Conservation (phyloP, 2,888 invertebrate genomes). For the Clusia tigrina region DNA sequence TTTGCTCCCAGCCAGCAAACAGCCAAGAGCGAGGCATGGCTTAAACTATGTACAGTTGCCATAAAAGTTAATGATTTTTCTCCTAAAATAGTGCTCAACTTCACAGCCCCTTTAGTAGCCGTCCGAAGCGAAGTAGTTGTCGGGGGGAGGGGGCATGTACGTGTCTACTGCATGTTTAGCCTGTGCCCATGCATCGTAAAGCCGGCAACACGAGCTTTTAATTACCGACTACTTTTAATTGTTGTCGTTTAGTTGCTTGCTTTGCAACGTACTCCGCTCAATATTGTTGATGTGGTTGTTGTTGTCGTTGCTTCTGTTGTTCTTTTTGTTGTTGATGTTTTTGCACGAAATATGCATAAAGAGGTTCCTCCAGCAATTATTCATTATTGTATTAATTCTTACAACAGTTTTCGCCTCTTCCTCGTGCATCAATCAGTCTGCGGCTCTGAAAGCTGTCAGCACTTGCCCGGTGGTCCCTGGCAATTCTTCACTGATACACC, state of each 20-base stretch:
- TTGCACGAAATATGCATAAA: neutral
- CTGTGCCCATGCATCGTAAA: neutral
- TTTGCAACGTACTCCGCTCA: neutral
- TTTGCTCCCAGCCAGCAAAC: neutral
- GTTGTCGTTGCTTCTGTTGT: no score
- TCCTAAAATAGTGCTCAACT: neutral
- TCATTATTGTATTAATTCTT: neutral
- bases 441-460: conserved; percentile 30
- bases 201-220: neutral
- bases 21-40: neutral
- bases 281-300: neutral
- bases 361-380: neutral
- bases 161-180: no score
- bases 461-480: conserved; percentile 33
- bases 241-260: neutral
- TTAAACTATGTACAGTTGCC: neutral
- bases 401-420: neutral
- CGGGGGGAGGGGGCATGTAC: no score
- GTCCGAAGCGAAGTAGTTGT: no score
- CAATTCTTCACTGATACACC: conserved; percentile 23
- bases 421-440: conserved; percentile 36
- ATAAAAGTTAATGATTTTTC: neutral
- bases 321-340: neutral
- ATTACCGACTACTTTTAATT: neutral
- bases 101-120: no score